phyloP scores from a whole-genome alignment of 2,113 vertebrate genomes.

The Megalops atlanticus region DNA sequence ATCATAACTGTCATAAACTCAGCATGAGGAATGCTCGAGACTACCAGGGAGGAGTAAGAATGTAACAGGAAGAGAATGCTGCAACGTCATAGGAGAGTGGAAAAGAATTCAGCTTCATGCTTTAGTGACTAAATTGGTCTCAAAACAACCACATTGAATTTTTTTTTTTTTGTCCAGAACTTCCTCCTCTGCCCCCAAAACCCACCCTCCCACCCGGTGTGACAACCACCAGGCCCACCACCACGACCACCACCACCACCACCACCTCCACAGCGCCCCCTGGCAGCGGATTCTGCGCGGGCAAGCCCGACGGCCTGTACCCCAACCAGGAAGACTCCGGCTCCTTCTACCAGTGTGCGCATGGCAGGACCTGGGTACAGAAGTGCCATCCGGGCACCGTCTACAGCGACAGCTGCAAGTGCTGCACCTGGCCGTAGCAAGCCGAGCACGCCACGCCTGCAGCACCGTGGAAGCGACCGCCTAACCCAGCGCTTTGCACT shows the following conservation, averaged over 20 bases:
- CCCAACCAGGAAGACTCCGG: slow-evolving; percentile 39
- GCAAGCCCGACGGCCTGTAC: slow-evolving; percentile 47
- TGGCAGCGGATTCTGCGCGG: slow-evolving; percentile 50
- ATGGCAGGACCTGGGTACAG: slow-evolving; percentile 37
- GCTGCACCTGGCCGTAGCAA: slow-evolving; percentile 55
- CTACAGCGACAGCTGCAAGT: slow-evolving; percentile 52
- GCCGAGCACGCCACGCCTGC: not conserved
- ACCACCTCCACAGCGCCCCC: not conserved
- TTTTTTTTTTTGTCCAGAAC: not conserved
- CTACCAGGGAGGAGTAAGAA: too few species aligned
- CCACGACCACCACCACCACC: not conserved
- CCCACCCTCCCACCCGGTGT: not conserved
- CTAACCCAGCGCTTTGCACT: too few species aligned
- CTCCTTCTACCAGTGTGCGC: slow-evolving; percentile 57
- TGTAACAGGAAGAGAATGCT: too few species aligned
- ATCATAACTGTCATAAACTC: too few species aligned
- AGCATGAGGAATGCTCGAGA: too few species aligned
- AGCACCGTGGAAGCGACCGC: not conserved
- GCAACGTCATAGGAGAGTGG: too few species aligned
- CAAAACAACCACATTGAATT: too few species aligned
- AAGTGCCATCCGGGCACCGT: slow-evolving; percentile 47
- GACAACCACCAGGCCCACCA: not conserved
- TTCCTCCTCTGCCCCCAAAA: not conserved
- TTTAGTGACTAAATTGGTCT: too few species aligned
- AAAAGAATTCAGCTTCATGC: too few species aligned